Percentiles rank a stretch among this genome's conserved stretches.
Evolutionary conservation across 2,888 invertebrate genomes (phyloP).

Genomic region (Neoascia interrupta): DNA sequence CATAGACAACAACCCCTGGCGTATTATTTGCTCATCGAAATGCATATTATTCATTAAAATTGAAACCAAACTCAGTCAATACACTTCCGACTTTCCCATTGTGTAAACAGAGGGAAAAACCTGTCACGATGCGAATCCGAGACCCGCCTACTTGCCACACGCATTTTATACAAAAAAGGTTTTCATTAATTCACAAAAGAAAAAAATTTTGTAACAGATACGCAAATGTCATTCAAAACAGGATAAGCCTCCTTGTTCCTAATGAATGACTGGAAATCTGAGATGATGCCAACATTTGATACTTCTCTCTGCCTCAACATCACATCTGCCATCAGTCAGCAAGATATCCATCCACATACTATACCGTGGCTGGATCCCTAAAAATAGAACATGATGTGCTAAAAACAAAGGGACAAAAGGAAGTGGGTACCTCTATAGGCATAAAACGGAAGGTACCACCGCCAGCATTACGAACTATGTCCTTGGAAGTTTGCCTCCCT

Average conservation of each 20-base stretch:
- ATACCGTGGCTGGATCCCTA: conserved; percentile 14
- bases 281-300: conserved; percentile 40
- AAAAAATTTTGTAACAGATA: conserved; percentile 49
- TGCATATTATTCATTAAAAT: conserved; percentile 37
- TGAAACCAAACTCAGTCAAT: conserved; percentile 19
- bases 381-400: background rate
- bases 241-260: conserved; percentile 39
- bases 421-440: too few species aligned
- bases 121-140: background rate
- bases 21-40: conserved; percentile 23
- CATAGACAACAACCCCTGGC: too few species aligned
- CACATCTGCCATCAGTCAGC: conserved; percentile 29
- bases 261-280: conserved; percentile 50
- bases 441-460: background rate
- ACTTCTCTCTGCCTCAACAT: background rate
- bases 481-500: conserved; percentile 33
- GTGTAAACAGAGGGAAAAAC: background rate
- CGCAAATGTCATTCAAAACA: conserved; percentile 42
- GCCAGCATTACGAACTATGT: background rate
- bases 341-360: too few species aligned
- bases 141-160: too few species aligned
- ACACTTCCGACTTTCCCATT: background rate
- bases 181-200: conserved; percentile 53
- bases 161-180: background rate
- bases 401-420: conserved; percentile 8